These are phyloP conservation scores for Gallinago nigripennis DNA, from an alignment of 2,797 vertebrate genomes.

Conservation along the genomic window DNA sequence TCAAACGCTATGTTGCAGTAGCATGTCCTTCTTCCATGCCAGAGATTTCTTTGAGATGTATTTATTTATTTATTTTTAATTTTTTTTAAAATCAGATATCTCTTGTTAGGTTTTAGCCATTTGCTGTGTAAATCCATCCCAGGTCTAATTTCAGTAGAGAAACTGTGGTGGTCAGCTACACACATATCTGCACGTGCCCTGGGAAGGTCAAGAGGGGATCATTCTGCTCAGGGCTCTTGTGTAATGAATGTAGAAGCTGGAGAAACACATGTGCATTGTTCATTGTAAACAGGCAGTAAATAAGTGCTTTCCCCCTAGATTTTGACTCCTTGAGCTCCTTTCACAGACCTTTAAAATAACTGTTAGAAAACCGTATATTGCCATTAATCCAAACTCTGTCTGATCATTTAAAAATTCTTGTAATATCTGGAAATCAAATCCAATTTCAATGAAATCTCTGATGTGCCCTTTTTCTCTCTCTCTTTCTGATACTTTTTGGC, in stretches of 20 bases:
- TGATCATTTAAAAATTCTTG: neutral
- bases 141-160: neutral
- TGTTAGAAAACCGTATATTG: neutral
- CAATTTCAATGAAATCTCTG: neutral
- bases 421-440: neutral
- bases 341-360: neutral
- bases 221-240: neutral
- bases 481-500: neutral
- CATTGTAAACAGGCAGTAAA: neutral
- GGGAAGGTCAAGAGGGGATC: neutral
- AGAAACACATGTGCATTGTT: neutral
- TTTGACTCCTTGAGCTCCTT: neutral
- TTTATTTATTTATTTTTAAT: neutral
- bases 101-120: neutral
- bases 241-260: neutral
- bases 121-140: neutral
- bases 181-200: fast-evolving
- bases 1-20: neutral
- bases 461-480: neutral
- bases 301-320: neutral
- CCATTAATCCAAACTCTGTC: neutral
- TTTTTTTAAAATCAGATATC: neutral
- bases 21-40: neutral
- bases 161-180: neutral
- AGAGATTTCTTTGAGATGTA: neutral